A percentile compares a stretch with the other conserved stretches of the same genome.
phyloP scores from a whole-genome alignment of 2,888 invertebrate species.

The Volucella bombylans region DNA sequence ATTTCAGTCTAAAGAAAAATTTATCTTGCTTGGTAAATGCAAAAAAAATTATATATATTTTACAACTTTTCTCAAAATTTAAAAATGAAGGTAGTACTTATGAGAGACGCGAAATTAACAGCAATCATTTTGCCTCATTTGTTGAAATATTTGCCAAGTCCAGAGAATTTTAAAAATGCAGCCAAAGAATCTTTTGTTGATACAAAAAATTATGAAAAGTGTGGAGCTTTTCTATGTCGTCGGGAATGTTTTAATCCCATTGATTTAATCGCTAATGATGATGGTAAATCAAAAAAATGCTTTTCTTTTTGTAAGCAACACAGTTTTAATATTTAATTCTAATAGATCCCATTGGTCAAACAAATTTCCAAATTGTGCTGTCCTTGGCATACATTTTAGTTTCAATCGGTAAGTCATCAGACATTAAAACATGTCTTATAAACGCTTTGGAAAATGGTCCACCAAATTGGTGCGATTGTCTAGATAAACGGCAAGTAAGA shows the following conservation, averaged over 20 bases:
- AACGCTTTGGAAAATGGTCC: constrained; percentile 85
- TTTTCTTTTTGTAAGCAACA: not conserved
- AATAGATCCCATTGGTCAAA: constrained; percentile 82
- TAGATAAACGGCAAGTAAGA: constrained; percentile 88
- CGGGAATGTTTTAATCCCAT: constrained; percentile 84
- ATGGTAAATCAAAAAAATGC: constrained; percentile 74
- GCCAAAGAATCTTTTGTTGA: constrained; percentile 81
- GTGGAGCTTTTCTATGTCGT: constrained; percentile 88
- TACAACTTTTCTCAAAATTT: no score
- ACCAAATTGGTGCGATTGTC: constrained; percentile 87
- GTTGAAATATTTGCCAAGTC: constrained; percentile 83
- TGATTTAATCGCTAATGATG: constrained; percentile 78
- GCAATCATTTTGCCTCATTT: constrained; percentile 85
- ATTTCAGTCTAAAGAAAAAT: no score
- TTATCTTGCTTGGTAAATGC: no score
- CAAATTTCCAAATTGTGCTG: constrained; percentile 85
- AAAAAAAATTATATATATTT: no score
- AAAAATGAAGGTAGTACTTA: constrained; percentile 85
- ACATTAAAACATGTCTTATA: constrained; percentile 86
- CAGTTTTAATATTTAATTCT: not conserved
- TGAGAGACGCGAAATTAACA: constrained; percentile 87
- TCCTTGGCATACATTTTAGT: constrained; percentile 86
- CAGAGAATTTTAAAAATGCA: constrained; percentile 81
- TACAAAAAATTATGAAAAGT: constrained; percentile 80
- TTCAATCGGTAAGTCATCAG: constrained; percentile 85